Conservation (phyloP, 2,113 vertebrate genomes). For the Spheniscus mendiculus region DNA sequence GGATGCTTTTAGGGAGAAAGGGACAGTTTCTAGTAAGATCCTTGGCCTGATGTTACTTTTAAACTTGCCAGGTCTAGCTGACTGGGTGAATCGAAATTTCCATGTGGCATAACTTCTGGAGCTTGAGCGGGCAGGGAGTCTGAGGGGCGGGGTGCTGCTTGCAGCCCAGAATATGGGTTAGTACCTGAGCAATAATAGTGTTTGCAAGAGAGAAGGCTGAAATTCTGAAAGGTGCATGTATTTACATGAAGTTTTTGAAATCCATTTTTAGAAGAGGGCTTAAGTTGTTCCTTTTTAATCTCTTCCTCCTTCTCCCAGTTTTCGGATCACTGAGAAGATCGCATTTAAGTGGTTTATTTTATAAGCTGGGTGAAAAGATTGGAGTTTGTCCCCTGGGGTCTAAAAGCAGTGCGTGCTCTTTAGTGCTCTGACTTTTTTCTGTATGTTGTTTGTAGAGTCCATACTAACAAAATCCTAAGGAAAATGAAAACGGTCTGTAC, state of each 20-base stretch:
- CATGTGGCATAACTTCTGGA: neutral
- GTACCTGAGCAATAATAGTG: neutral
- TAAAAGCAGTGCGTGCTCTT: neutral
- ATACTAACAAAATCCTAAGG: neutral
- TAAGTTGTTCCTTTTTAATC: neutral
- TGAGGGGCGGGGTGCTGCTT: neutral
- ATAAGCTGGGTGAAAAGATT: neutral
- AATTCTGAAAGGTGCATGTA: neutral
- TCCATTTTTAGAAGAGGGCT: neutral
- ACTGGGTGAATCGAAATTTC: neutral
- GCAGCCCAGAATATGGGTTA: neutral
- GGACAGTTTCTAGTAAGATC: neutral
- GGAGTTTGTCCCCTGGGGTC: neutral
- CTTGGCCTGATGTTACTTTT: neutral
- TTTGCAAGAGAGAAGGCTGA: neutral
- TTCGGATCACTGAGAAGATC: neutral
- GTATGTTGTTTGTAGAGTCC: neutral
- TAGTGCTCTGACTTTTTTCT: neutral
- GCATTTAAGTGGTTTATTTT: neutral
- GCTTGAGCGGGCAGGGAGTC: neutral
- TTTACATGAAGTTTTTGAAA: neutral
- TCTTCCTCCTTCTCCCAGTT: neutral
- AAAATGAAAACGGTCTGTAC: neutral
- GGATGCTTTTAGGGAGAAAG: neutral
- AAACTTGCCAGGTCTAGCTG: neutral